phyloP scores from a whole-genome alignment of 2,113 vertebrate species.

The Piprites chloris region DNA sequence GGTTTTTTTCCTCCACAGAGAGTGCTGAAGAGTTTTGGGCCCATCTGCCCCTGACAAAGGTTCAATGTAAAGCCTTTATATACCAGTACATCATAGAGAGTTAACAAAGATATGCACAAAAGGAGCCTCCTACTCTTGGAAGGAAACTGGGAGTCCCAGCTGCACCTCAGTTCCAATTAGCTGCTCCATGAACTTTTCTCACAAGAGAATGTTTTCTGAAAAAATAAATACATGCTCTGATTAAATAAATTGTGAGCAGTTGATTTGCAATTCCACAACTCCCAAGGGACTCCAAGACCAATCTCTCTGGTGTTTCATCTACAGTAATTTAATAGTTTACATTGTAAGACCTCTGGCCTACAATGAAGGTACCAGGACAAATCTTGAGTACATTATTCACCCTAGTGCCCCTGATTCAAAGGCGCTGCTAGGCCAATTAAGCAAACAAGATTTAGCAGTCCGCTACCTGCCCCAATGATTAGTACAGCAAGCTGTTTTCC shows the following conservation, averaged over 20 bases:
- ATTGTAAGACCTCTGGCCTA: background rate
- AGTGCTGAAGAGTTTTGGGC: background rate
- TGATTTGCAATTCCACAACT: background rate
- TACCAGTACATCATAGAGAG: background rate
- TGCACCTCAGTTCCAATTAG: background rate
- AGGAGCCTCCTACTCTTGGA: background rate
- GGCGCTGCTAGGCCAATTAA: background rate
- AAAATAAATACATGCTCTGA: background rate
- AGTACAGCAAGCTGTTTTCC: background rate
- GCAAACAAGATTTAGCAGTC: background rate
- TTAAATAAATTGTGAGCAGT: conserved; percentile 4
- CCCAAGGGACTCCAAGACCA: background rate
- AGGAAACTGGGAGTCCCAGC: background rate
- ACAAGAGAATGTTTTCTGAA: background rate
- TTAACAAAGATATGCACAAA: background rate
- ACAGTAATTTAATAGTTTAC: background rate
- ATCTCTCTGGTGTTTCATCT: background rate
- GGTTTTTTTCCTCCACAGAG: fast-evolving
- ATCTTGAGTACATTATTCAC: background rate
- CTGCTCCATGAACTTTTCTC: background rate
- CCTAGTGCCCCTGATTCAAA: background rate
- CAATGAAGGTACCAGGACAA: background rate
- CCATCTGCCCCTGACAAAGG: background rate
- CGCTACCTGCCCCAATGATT: background rate
- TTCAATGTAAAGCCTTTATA: background rate